Base-by-base conservation (phyloP, 2,797 vertebrate species). In the Adelosebastes latens region DNA sequence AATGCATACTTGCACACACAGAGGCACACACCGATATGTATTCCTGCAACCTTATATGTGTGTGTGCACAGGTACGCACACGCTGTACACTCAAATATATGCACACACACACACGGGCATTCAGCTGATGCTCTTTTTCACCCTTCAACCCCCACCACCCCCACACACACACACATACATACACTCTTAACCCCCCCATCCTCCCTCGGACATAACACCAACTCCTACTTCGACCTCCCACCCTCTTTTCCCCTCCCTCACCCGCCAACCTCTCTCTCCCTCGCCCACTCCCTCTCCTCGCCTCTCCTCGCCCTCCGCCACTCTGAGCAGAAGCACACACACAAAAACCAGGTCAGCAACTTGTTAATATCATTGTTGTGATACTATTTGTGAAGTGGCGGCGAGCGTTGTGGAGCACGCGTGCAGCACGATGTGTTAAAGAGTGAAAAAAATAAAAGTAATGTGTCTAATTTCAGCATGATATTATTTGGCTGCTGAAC, bases 341-440 rank as follows among this genome's bases (percentile, higher is more conserved):
- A 93, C 88, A 92, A 76, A 82, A 93, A 86, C 71, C 93, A 95
- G 95, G 94, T 95, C 93, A 95, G 94, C 88, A 86, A 72, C 89
- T 93, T 90, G 90, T 94, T 94, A 85, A 89, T 92, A 8, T 87
- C 83, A 77, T 93, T 91, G 86, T 95, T 91, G 83, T 89, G 89
- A 85, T 81, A 42, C 39, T 42, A 22, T 91, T 90, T 84, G 85
- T 89, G 80, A 86, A 12, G 74, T 56, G 77, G 63, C 63, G 61
- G 75, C 14, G 60, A 9, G 62, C 3, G 53, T 32, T 3, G 80
- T 16, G 56, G 52, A 46, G 79, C 82, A n/a, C 20, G 58, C 24
- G 18, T n/a, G 70, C 18, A 13, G 80, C 72, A 67, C 72, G 6
- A 42, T 14, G 73, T 85, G 87, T 84, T 79, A 72, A 88, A 80